phyloP scores from a whole-genome alignment of 2,888 invertebrate genomes.

The Abscondita cerata region DNA sequence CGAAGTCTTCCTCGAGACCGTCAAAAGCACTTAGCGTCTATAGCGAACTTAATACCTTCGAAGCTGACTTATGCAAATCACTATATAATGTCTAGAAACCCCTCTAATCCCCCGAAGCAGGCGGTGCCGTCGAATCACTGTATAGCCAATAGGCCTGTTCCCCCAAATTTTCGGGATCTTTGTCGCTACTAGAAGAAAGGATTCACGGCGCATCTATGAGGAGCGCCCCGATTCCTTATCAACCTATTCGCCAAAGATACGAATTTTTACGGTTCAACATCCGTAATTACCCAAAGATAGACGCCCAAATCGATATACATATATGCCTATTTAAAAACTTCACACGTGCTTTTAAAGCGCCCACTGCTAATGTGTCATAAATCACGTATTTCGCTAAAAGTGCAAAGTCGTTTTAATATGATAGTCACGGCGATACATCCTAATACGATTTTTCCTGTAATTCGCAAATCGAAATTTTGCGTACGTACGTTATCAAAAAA shows the following conservation, averaged over 20 bases:
- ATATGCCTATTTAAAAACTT: too few species aligned
- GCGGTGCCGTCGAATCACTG: conserved; percentile 23
- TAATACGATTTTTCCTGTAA: not conserved
- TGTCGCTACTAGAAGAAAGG: conserved; percentile 19
- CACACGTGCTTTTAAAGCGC: too few species aligned
- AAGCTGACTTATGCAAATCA: conserved; percentile 30
- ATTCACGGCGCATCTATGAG: conserved; percentile 20
- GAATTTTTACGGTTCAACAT: not conserved
- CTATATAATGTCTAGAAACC: conserved; percentile 29
- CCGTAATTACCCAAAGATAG: too few species aligned
- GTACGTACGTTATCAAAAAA: not conserved
- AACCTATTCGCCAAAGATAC: not conserved
- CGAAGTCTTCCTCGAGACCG: conserved; percentile 53
- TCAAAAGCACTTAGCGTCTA: conserved; percentile 18
- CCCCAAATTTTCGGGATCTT: conserved; percentile 29
- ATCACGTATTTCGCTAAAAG: conserved; percentile 6
- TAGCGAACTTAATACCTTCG: conserved; percentile 26
- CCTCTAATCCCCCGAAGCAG: conserved; percentile 26
- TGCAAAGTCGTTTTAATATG: not conserved
- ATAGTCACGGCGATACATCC: not conserved
- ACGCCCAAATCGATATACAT: not conserved
- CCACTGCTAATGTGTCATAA: not conserved
- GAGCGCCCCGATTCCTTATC: conserved; percentile 7
- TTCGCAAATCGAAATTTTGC: not conserved
- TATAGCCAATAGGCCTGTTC: conserved; percentile 20